phyloP scores from a whole-genome alignment of 2,113 vertebrate genomes.

The Pseudopodoces humilis region DNA sequence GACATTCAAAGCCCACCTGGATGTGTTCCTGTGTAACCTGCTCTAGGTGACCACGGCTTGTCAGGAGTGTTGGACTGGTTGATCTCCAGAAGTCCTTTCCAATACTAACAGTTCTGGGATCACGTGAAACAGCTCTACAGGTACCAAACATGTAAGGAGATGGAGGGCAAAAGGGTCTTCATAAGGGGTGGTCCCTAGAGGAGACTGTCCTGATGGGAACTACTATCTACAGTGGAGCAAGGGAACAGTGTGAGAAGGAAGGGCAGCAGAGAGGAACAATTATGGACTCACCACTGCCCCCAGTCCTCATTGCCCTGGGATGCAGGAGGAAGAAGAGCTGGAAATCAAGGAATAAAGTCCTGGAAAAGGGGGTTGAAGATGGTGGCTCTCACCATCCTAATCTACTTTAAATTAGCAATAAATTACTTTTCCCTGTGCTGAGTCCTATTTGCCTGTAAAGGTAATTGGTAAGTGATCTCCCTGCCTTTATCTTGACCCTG shows the following conservation, averaged over 20 bases:
- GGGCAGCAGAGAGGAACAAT: neutral
- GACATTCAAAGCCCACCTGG: neutral
- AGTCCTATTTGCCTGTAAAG: neutral
- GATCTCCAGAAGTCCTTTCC: neutral
- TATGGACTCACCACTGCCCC: neutral
- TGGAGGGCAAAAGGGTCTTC: neutral
- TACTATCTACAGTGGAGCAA: neutral
- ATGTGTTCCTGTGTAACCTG: neutral
- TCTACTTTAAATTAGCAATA: neutral
- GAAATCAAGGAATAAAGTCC: neutral
- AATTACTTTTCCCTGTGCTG: neutral
- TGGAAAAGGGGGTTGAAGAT: rapidly evolving
- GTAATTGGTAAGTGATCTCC: neutral
- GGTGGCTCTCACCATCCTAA: neutral
- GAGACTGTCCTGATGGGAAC: neutral
- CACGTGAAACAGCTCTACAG: neutral
- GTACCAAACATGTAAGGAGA: neutral
- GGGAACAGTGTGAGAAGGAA: neutral
- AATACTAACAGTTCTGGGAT: neutral
- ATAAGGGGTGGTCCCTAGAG: neutral
- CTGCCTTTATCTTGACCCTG: neutral
- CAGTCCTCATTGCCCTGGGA: too few relatives aligned
- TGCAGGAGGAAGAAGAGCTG: neutral
- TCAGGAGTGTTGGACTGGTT: neutral
- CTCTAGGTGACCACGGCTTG: neutral